These are phyloP conservation scores for Acanthosepion esculentum DNA, from an alignment of 2,888 invertebrate species.

Conservation along the genomic window DNA sequence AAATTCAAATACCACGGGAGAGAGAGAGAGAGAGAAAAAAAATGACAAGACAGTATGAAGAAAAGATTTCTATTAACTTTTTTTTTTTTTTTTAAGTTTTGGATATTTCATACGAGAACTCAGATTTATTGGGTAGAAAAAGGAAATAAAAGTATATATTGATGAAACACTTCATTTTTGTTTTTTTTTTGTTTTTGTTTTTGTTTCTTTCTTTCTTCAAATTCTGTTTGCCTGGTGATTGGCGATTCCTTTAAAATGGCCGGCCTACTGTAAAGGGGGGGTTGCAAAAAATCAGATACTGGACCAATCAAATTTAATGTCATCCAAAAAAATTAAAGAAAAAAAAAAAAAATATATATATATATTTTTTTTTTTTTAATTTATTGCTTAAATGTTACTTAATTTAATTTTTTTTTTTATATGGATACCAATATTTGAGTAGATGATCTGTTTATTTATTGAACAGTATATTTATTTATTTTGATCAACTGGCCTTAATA, in stretches of 20 bases:
- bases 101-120: not conserved
- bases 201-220: too few relatives aligned
- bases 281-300: not conserved
- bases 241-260: too few relatives aligned
- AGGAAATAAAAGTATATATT: not conserved
- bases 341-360: not conserved
- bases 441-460: too few relatives aligned
- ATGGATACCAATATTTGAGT: too few relatives aligned
- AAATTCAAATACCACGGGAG: not conserved
- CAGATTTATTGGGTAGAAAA: not conserved
- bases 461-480: too few relatives aligned
- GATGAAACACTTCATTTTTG: not conserved
- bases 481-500: too few relatives aligned
- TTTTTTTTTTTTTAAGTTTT: not conserved
- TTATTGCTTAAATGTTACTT: too few relatives aligned
- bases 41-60: not conserved
- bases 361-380: not conserved
- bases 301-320: not conserved
- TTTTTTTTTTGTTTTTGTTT: not conserved
- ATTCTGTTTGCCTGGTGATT: not conserved
- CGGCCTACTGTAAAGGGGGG: not conserved
- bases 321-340: not conserved
- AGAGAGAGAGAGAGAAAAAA: not conserved
- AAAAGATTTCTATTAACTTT: not conserved
- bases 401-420: too few relatives aligned